A percentile compares a stretch with the other conserved stretches of the same genome.
Evolutionary conservation across 2,113 vertebrate species (phyloP).

Genomic region (Vanacampus margaritifer): DNA sequence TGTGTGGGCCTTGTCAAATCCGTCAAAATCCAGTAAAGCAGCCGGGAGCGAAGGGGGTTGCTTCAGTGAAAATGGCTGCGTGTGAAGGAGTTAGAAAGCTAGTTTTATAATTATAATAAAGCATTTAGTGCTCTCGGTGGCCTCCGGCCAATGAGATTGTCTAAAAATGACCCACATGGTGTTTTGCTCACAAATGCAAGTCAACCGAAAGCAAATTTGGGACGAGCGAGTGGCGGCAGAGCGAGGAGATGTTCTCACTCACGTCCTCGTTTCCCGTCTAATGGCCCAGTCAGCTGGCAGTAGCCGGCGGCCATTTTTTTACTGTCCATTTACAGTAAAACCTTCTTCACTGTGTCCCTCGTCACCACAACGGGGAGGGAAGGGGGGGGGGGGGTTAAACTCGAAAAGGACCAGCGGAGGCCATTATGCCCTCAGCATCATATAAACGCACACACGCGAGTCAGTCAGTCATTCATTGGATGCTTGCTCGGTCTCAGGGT

Average conservation of each 20-base stretch:
- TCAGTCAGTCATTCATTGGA: conserved; percentile 53
- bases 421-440: conserved; percentile 42
- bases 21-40: too few relatives aligned
- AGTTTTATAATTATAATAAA: too few relatives aligned
- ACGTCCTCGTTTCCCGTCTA: conserved; percentile 7
- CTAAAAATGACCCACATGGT: too few relatives aligned
- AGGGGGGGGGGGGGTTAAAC: conserved; percentile 64
- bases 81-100: too few relatives aligned
- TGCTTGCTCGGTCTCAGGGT: conserved; percentile 74
- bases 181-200: conserved; percentile 4
- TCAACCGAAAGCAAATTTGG: conserved; percentile 42
- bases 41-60: too few relatives aligned
- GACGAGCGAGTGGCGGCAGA: conserved; percentile 32
- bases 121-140: too few relatives aligned
- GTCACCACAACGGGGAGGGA: conserved; percentile 44
- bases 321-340: conserved; percentile 61
- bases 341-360: conserved; percentile 35
- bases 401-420: conserved; percentile 68
- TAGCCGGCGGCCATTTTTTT: conserved; percentile 55
- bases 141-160: too few relatives aligned
- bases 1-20: too few relatives aligned
- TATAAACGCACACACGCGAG: conserved; percentile 14
- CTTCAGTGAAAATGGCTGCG: too few relatives aligned
- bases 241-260: conserved; percentile 24
- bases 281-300: conserved; percentile 29